Base-by-base conservation (phyloP, 2,888 invertebrate species). In the Lithophane ornitopus region DNA sequence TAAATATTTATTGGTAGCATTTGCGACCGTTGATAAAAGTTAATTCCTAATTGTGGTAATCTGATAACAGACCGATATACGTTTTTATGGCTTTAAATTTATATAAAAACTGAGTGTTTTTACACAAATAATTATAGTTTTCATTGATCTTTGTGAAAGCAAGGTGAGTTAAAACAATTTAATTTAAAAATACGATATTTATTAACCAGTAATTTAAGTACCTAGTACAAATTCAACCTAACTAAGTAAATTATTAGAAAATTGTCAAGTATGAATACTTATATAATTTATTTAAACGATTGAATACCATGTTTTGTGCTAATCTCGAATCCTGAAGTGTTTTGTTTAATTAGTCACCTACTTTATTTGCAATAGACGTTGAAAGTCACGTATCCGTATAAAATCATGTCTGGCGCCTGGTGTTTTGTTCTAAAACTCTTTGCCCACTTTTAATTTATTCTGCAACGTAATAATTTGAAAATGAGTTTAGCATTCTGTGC, bases 71-170 rank as follows among this genome's bases (percentile, higher is more conserved):
- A 56, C 72, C 75, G 83, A 72, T 78, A 70, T 66, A 56, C 59
- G 41, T 68, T 68, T 85, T 88, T 86, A 85, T 83, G 80, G 65
- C 79, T 79, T 81, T 54, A n/a, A 84, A 72, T 69, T 56, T 70
- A 85, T 89, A 89, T 89, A 90, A 85, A 87, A 82, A 77, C 84
- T 70, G 74, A 61, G 72, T 46, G 67, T 44, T 67, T 62, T 61
- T 41, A 41, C 46, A 39, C 26, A 26, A 39, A 74, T 1, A 54
- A 66, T 68, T 62, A 86, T 78, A 76, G 74, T 86, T 82, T 82
- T 80, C 80, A 67, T 78, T 82, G 56, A 59, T 54, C 9, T 71
- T 82, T 81, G 85, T 80, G 74, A 78, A 81, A 82, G 67, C 68
- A 78, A 81, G 86, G 87, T 87, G 52, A 85, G 87, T 81, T 49